Conservation (phyloP, 2,113 vertebrate genomes). For the Aptenodytes patagonicus region DNA sequence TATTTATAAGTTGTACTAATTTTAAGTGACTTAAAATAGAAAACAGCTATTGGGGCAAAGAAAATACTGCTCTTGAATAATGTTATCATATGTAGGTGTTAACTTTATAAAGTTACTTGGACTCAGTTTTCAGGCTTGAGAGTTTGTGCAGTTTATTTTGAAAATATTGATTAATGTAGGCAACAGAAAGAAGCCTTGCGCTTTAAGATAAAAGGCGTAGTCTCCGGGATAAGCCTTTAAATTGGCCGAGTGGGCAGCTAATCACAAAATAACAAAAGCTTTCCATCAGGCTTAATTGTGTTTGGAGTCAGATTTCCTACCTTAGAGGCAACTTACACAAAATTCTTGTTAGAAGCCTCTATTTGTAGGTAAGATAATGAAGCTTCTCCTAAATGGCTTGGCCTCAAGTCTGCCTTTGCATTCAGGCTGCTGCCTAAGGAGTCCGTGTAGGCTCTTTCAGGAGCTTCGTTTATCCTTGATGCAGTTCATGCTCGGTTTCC, state of each 20-base stretch:
- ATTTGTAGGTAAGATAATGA: background rate
- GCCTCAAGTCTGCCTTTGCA: background rate
- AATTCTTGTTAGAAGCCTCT: background rate
- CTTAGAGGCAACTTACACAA: background rate
- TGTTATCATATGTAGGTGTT: background rate
- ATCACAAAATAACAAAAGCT: background rate
- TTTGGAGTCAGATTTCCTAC: background rate
- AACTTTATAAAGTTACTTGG: background rate
- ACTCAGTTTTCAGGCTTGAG: background rate
- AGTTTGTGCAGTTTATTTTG: background rate
- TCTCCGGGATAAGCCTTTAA: background rate
- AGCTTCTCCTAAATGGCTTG: background rate
- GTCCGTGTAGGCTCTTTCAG: background rate
- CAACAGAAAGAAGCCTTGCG: background rate
- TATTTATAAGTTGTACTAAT: background rate
- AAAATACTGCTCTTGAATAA: background rate
- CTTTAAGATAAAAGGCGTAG: background rate
- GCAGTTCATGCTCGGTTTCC: background rate
- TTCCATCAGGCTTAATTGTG: background rate
- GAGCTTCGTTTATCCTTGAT: background rate
- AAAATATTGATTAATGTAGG: background rate
- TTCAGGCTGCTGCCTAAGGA: background rate
- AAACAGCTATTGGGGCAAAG: background rate
- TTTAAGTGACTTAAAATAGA: background rate
- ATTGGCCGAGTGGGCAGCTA: background rate